Evolutionary conservation across 2,888 invertebrate genomes (phyloP).

Genomic region (Tenthredo livida): DNA sequence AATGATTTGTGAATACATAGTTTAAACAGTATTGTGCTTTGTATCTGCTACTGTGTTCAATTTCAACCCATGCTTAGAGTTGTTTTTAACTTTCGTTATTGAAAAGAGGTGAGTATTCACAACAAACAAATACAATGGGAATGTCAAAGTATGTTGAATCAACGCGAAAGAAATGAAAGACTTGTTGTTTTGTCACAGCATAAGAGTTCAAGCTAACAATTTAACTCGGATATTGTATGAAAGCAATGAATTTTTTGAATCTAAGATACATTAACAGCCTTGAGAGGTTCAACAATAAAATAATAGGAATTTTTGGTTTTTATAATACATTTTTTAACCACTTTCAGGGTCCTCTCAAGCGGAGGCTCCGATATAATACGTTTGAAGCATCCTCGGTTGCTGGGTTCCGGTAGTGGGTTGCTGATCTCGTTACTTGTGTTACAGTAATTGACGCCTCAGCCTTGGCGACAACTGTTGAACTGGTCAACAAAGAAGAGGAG

Average conservation of each 20-base stretch:
- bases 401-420: constrained; percentile 25
- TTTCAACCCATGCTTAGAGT: not conserved
- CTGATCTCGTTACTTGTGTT: constrained; percentile 49
- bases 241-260: not conserved
- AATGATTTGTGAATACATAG: not conserved
- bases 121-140: not conserved
- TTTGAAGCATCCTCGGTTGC: not conserved
- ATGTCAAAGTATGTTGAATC: not conserved
- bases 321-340: not conserved
- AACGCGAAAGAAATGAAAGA: not conserved
- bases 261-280: too few relatives aligned
- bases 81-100: not conserved
- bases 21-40: not conserved
- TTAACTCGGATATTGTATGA: not conserved
- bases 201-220: not conserved
- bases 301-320: not conserved
- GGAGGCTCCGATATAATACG: constrained; percentile 34
- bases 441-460: constrained; percentile 34
- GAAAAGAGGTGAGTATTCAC: not conserved
- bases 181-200: constrained; percentile 2
- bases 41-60: not conserved
- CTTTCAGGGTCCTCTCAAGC: constrained; percentile 33
- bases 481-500: constrained; percentile 8
- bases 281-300: not conserved
- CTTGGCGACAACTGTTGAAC: not conserved